phyloP scores from a whole-genome alignment of 2,888 invertebrate genomes.

The Cordilura impudica region DNA sequence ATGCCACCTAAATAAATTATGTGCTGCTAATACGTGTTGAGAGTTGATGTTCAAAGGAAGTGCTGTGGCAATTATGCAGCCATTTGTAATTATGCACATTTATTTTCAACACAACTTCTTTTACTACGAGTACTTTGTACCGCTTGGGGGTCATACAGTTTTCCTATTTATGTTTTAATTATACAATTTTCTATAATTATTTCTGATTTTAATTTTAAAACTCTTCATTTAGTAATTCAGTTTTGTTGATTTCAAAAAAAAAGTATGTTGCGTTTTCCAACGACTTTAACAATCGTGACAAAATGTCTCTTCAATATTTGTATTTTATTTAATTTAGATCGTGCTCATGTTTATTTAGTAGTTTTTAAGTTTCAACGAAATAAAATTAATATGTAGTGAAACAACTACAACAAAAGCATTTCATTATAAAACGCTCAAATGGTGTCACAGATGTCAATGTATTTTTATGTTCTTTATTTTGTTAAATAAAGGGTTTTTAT shows the following conservation, averaged over 20 bases:
- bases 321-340: slow-evolving; percentile 33
- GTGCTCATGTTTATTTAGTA: slow-evolving; percentile 61
- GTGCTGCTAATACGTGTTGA: not conserved
- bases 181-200: not conserved
- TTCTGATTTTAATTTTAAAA: not conserved
- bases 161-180: slow-evolving; percentile 15
- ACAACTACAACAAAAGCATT: slow-evolving; percentile 15
- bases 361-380: slow-evolving; percentile 33
- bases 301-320: slow-evolving; percentile 43
- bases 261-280: not conserved
- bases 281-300: slow-evolving; percentile 50
- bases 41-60: not conserved
- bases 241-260: slow-evolving; percentile 1
- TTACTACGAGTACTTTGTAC: not conserved
- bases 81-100: slow-evolving; percentile 58
- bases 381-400: not conserved
- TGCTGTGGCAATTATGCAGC: slow-evolving; percentile 48
- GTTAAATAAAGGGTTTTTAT: slow-evolving; percentile 21
- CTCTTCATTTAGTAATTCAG: not conserved
- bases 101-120: not conserved
- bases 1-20: not conserved
- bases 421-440: slow-evolving; percentile 35
- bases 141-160: slow-evolving; percentile 49
- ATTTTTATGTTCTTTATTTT: not conserved
- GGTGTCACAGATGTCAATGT: slow-evolving; percentile 60